Base-by-base conservation (phyloP, 2,888 invertebrate species). In the Lasioglossum figueresi region DNA sequence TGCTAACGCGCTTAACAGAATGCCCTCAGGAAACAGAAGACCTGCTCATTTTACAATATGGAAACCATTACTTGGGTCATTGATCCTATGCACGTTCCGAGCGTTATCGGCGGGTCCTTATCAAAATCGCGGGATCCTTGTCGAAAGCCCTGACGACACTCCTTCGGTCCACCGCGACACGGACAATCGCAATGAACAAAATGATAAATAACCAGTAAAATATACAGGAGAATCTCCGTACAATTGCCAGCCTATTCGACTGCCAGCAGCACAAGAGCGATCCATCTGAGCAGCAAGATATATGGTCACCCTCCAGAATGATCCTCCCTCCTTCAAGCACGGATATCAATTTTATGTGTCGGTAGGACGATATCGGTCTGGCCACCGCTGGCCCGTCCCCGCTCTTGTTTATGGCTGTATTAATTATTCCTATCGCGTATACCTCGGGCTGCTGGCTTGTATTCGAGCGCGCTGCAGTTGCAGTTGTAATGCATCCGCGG, bases 381-480 rank as follows among this genome's bases (percentile, higher is more conserved):
- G 85, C 84, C 71, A 83, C 78, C 79, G 73, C 86, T 56, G 16
- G 52, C 76, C 74, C 74, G 19, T 43, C 63, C 71, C 45, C 12
- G 80, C 79, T 89, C 92, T 94, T 94, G 94, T 94, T 94, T 94
- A 94, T 93, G 91, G 92, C 88, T 92, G 91, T 94, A 94, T 94
- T 94, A 94, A 94, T 94, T 94, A 94, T 94, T 94, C 94, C 91
- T 93, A 94, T 93, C 94, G 93, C 94, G 93, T 94, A 92, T 87
- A 86, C 85, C 88, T 88, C 85, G 87, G 68, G 87, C 86, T 80
- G 84, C 80, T 76, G 75, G 91, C 89, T 90, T 88, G 91, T 92
- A 91, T 89, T 90, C 90, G 85, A 82, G 84, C 84, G 84, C 88
- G 88, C 76, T 84, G 84, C 83, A 91, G 87, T 89, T 86, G 89